Conservation (phyloP, 2,113 vertebrate species). For the Elachura formosa region DNA sequence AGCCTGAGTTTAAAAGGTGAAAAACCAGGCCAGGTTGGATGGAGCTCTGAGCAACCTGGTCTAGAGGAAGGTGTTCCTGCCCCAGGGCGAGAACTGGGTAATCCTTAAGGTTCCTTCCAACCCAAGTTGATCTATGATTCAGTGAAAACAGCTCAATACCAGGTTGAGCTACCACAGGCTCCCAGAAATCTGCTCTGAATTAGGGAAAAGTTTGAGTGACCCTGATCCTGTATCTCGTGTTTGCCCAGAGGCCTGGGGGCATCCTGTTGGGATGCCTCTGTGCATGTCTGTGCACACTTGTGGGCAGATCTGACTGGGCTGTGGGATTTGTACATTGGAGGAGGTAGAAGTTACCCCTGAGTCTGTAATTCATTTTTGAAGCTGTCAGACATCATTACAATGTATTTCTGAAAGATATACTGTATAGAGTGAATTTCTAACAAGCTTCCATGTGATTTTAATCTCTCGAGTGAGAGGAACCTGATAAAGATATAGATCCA, state of each 20-base stretch:
- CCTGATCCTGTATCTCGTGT: not conserved
- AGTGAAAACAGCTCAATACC: not conserved
- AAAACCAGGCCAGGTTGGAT: not conserved
- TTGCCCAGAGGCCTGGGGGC: not conserved
- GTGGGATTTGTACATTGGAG: not conserved
- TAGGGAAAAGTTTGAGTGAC: not conserved
- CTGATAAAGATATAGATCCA: constrained; percentile 70
- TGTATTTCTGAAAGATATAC: constrained; percentile 59
- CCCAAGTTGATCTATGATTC: not conserved
- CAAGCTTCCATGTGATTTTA: constrained; percentile 66
- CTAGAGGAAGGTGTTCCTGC: not conserved
- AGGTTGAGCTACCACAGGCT: not conserved
- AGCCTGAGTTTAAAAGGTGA: not conserved
- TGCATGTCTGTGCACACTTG: accelerated
- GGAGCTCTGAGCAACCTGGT: not conserved
- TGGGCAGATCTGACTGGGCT: not conserved
- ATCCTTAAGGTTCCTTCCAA: not conserved
- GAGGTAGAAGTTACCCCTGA: not conserved
- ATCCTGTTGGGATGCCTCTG: not conserved
- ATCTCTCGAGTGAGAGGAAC: constrained; percentile 62
- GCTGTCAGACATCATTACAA: constrained; percentile 56
- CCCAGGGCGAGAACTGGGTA: accelerated
- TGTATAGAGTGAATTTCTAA: constrained; percentile 52
- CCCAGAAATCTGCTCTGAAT: not conserved
- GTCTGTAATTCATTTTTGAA: constrained; percentile 54